Conservation (phyloP, 2,113 vertebrate species). For the Thinocorus orbignyianus region DNA sequence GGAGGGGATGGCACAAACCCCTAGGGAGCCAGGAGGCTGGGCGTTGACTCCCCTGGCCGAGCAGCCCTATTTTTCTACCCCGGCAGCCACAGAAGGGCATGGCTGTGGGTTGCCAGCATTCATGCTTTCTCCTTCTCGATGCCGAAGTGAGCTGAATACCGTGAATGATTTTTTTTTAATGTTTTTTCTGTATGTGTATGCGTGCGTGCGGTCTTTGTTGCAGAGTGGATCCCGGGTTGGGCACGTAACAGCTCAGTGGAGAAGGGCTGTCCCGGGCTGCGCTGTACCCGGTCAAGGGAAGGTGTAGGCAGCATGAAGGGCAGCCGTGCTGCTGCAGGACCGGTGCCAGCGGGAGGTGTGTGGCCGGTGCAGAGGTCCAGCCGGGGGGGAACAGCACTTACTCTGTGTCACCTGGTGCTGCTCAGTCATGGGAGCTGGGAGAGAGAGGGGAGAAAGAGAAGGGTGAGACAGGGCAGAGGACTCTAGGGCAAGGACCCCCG, state of each 20-base stretch:
- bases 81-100: not conserved
- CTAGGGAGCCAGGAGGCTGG: not conserved
- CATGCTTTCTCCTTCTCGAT: not conserved
- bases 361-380: not conserved
- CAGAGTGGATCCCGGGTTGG: not conserved
- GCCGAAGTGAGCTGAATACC: not conserved
- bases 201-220: not conserved
- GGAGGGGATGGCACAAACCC: not conserved
- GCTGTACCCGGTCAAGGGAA: not conserved
- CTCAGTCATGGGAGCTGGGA: not conserved
- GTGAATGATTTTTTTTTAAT: not conserved
- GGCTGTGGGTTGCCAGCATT: not conserved
- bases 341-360: not conserved
- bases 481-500: not conserved
- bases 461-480: not conserved
- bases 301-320: not conserved
- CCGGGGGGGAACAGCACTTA: not conserved
- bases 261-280: not conserved
- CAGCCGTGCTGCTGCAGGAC: not conserved
- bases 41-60: not conserved
- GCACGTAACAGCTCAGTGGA: not conserved
- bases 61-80: not conserved
- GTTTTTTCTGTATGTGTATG: not conserved
- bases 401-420: not conserved
- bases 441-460: not conserved